These are phyloP conservation scores for Eupithecia centaureata DNA, from an alignment of 2,888 invertebrate species.

Conservation along the genomic window DNA sequence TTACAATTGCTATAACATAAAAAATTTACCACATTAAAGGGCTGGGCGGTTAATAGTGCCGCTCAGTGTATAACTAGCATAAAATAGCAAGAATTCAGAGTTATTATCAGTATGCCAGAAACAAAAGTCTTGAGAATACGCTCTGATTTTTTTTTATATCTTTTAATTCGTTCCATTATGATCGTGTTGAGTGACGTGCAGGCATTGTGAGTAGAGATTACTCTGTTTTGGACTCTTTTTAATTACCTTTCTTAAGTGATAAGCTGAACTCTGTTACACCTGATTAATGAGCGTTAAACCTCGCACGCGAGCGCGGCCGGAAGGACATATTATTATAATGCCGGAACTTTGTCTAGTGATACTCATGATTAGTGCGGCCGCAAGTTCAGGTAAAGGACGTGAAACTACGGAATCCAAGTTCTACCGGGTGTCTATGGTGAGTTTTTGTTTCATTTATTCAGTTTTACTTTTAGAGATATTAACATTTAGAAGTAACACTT, in stretches of 20 bases:
- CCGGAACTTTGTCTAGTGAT: background rate
- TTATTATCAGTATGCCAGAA: background rate
- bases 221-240: background rate
- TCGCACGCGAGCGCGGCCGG: background rate
- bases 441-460: background rate
- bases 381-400: background rate
- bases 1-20: too few relatives aligned
- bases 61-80: background rate
- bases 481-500: background rate
- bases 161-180: background rate
- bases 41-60: too few relatives aligned
- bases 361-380: background rate
- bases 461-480: background rate
- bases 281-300: background rate
- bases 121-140: background rate
- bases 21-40: too few relatives aligned
- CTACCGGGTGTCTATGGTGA: constrained; percentile 9
- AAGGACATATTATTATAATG: background rate
- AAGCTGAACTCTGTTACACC: background rate
- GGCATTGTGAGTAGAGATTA: background rate
- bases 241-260: background rate
- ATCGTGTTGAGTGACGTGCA: background rate
- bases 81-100: background rate
- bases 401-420: background rate
- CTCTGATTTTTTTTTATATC: background rate